Base-by-base conservation (phyloP, 2,888 invertebrate genomes). In the Drosophila kanekoi region DNA sequence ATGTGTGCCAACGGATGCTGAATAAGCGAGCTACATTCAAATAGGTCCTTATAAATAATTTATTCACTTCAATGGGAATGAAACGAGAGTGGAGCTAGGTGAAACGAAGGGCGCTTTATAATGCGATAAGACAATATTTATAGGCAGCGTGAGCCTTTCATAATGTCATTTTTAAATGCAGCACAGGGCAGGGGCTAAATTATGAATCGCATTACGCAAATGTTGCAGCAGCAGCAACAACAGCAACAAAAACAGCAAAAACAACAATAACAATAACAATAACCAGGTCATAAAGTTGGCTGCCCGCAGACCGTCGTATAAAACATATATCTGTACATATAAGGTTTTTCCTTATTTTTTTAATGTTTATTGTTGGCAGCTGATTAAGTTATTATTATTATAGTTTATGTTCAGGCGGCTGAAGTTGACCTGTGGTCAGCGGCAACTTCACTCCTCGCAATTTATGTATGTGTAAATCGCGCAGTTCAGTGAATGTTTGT, bases 361-460 rank as follows among this genome's bases (percentile, higher is more conserved):
- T 72, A 40, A 62, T 72, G 62, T 62, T 72, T 62, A 74, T 59
- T 51, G 69, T 43, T 61, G 58, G 45, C 52, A 57, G 53, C 68
- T 74, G 74, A 73, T 74, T 73, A 73, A 73, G 69, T 73, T 73
- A 72, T 72, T 72, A 71, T 71, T 72, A 61, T 73, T 73, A 61
- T 74, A 61, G 74, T 73, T 72, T 73, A 73, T 72, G 52, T 33
- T 52, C 35, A 32, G n/a, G 47, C 43, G 40, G 62, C 16, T 20
- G 35, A 32, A 51, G 59, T 28, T 45, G 56, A 65, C 47, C 59
- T 52, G 48, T 23, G 59, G 58, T 38, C 53, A 40, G 11, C 11
- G 37, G 53, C 44, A 37, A 33, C 40, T 48, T 59, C 23, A 37
- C 43, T 43, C 10, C 3, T 10, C 28, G 45, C 23, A 61, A 67